Evolutionary conservation across 2,888 invertebrate species (phyloP), one percentile per base, ranked within the genome.

Genomic region (Euproctis similis): DNA sequence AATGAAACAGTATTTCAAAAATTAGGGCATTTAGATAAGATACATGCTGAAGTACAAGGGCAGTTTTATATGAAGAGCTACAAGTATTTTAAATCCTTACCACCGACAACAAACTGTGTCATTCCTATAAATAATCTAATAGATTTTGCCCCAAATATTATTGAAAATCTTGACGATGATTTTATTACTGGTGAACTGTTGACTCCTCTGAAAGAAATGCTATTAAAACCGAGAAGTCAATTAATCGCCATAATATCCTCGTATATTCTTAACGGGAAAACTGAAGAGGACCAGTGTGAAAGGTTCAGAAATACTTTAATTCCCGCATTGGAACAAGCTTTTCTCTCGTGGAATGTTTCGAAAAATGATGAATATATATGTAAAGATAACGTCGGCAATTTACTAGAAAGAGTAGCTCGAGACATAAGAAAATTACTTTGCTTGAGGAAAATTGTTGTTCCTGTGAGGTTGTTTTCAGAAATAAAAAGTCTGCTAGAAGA

Each of bases 41-140:
- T 66, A n/a, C 68, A 62, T 8, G 4, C 27, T 2, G 22, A 21
- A 26, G 37, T 68, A 2, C 46, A 42, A 40, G 49, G 53, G 7
- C 32, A 46, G 13, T 68, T 51, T 39, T 60, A 42, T 24, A 55
- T 53, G 49, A 68, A 60, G 34, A 56, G 61, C 36, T 67, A 54
- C 24, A 46, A 34, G 2, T 57, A 57, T 41, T 41, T 70, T 5
- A 45, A 46, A 21, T 46, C 53, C 3, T 42, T 67, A 20, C 56
- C 60, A 10, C 32, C 41, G 2, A 50, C 45, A 32, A 31, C 38
- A 12, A 41, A 54, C 12, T 46, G 50, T 20, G 43, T 56, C 28
- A 16, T 8, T 1, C 27, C 47, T 22, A 14, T 55, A 2, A 24
- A 39, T 2, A 16, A 29, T 7, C 35, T 64, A 38, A 38, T 53